Conservation (phyloP, 2,113 vertebrate species). For the Rhynchomys soricoides region DNA sequence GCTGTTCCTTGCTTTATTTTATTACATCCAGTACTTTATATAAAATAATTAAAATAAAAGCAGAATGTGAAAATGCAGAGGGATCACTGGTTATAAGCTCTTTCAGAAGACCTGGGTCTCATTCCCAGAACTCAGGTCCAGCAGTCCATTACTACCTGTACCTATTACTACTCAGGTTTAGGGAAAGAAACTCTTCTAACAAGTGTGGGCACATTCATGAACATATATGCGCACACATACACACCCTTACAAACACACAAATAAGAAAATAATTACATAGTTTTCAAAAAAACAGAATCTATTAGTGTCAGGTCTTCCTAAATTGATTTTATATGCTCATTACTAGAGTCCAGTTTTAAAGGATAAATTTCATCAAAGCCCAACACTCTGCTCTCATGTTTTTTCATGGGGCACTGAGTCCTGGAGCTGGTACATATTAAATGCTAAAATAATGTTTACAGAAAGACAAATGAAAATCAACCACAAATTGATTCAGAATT, state of each 20-base stretch:
- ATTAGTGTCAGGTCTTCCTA: neutral
- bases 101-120: neutral
- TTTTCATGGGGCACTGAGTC: neutral
- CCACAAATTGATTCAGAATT: neutral
- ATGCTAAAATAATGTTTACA: neutral
- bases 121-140: neutral
- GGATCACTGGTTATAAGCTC: neutral
- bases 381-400: neutral
- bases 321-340: neutral
- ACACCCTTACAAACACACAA: neutral
- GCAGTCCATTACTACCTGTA: neutral
- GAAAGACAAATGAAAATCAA: neutral
- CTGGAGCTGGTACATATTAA: neutral
- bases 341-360: neutral
- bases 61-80: neutral
- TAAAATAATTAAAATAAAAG: neutral
- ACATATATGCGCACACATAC: neutral
- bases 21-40: rapidly evolving
- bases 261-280: neutral
- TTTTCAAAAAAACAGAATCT: neutral
- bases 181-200: neutral
- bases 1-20: neutral
- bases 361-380: neutral
- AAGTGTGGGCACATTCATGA: rapidly evolving
- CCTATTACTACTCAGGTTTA: neutral